These are phyloP conservation scores for Pristionchus maxplancki DNA, from an alignment of 2,888 invertebrate species.

Conservation along the genomic window DNA sequence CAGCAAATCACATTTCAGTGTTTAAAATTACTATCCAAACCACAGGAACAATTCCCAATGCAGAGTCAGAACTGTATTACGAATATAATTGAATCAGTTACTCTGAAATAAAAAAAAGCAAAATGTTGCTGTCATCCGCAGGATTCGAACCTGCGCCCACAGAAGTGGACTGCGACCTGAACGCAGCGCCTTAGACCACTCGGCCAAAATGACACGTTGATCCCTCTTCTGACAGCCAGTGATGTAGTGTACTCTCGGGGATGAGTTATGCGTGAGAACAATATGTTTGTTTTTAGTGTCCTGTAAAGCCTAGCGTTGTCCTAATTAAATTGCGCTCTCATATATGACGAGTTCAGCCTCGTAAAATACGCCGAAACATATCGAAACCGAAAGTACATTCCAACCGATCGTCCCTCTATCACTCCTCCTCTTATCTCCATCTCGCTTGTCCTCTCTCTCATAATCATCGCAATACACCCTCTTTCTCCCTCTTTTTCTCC, in stretches of 20 bases:
- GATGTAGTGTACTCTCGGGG: neutral
- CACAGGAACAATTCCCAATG: too few relatives aligned
- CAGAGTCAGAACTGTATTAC: too few relatives aligned
- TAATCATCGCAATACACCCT: neutral
- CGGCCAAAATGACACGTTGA: constrained; percentile 54
- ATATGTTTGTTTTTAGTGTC: too few relatives aligned
- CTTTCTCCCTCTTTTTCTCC: neutral
- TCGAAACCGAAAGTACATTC: neutral
- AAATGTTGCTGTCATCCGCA: constrained; percentile 59
- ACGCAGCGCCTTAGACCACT: constrained; percentile 91
- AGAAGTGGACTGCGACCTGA: constrained; percentile 85
- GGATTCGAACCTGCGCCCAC: constrained; percentile 72
- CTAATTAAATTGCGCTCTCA: too few relatives aligned
- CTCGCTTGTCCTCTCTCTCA: neutral
- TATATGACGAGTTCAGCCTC: too few relatives aligned
- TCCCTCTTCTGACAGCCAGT: neutral
- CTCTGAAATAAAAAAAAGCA: neutral
- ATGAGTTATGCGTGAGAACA: too few relatives aligned
- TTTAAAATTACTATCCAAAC: too few relatives aligned
- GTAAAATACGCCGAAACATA: neutral
- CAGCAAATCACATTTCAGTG: too few relatives aligned
- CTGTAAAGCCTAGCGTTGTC: too few relatives aligned
- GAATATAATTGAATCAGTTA: too few relatives aligned
- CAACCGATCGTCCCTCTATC: neutral
- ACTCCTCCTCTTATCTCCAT: neutral